These are phyloP conservation scores for Sebastes cheni DNA, from an alignment of 2,797 vertebrate species.

Conservation along the genomic window DNA sequence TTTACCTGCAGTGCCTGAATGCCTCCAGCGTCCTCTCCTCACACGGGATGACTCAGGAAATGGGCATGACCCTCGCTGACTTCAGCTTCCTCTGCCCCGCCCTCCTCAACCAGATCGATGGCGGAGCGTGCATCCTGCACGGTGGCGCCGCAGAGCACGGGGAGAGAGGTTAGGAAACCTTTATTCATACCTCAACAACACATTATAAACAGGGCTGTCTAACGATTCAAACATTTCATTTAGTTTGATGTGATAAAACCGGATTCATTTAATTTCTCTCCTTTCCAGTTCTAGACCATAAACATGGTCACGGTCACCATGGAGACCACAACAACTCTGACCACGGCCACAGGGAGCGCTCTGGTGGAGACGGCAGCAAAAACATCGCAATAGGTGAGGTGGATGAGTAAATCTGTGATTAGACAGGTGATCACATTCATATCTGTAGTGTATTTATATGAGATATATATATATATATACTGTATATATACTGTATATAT, in stretches of 20 bases:
- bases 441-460: too few species aligned
- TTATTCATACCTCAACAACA: too few species aligned
- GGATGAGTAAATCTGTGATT: background rate
- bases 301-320: conserved; percentile 53
- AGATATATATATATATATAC: too few species aligned
- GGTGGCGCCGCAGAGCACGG: conserved; percentile 32
- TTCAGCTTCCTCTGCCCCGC: conserved; percentile 94
- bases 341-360: conserved; percentile 21
- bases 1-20: conserved; percentile 86
- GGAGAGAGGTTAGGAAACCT: background rate
- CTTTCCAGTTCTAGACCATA: conserved; percentile 25
- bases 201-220: too few species aligned
- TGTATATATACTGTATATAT: too few species aligned
- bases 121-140: conserved; percentile 87
- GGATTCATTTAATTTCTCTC: background rate
- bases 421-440: background rate
- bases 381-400: conserved; percentile 57
- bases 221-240: background rate
- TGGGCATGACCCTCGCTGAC: conserved; percentile 81
- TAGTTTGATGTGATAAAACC: background rate
- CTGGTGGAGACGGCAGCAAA: conserved; percentile 11
- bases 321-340: conserved; percentile 44
- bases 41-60: conserved; percentile 88
- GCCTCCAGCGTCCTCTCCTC: conserved; percentile 86
- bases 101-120: conserved; percentile 92